Evolutionary conservation across 92 coral and sea anemone species (phyloP), one percentile per base, ranked within the genome.

Genomic region (Plumapathes pennacea): DNA sequence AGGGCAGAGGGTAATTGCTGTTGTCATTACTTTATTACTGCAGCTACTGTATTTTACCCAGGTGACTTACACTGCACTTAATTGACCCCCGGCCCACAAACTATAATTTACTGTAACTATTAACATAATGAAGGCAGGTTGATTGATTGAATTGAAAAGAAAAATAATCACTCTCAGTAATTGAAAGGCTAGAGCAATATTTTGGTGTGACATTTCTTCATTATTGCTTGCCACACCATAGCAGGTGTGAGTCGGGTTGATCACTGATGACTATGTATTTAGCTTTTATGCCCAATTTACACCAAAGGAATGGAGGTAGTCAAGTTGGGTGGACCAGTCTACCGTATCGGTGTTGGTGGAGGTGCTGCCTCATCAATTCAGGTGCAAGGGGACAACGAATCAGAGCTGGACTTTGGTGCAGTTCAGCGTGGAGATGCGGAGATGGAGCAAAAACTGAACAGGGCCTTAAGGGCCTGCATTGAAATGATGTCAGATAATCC

Each of bases 401-500:
- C 96, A 43, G 97, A 91, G 60, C 80, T 91, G 39, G 97, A 91
- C 77, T 91, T 88, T 88, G 97, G 96, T 55, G 97, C 97, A 10
- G 97, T 91, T 25, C 97, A 91, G 64, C 85, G 97, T 60, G 97
- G 97, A 7, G 97, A 91, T 72, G 97, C 97, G 3, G 97, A 91
- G 60, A 91, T 91, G 97, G 97, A 91, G 37, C 97, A 91, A 65
- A 91, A 91, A 64, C 71, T 91, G 61, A 91, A 91, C 67, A 55
- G 97, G 40, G 97, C 89, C 12, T 62, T 91, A n/a, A 78, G 97
- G 54, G 96, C 92, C 0, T 91, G 97, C 55, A 81, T 91, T 36
- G 97, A 91, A 59, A 76, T 87, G 80, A 80, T 67, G 13, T 33
- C 68, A 4, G 26, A 47, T 15, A 91, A 91, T 49, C 96, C 91